A percentile compares a stretch with the other conserved stretches of the same genome.
phyloP scores from a whole-genome alignment of 35 echinoderm and acorn worm genomes.

The Patiria miniata region DNA sequence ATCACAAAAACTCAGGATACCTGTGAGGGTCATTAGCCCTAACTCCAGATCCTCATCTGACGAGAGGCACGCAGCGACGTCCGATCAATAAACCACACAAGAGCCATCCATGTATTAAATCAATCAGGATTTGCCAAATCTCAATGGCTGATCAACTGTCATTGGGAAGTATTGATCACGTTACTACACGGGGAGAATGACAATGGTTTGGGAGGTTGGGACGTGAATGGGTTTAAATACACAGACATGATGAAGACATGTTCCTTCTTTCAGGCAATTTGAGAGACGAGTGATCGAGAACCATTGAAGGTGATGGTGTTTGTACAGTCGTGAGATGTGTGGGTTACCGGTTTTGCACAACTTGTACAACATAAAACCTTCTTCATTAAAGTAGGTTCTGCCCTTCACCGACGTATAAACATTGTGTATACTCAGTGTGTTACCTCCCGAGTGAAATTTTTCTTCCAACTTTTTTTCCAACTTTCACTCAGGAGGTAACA shows the following conservation, averaged over 20 bases:
- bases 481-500: too few relatives aligned
- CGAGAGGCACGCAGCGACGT: background rate
- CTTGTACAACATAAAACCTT: too few relatives aligned
- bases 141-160: constrained; percentile 15
- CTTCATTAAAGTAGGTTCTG: too few relatives aligned
- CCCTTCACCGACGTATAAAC: too few relatives aligned
- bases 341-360: too few relatives aligned
- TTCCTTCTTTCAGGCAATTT: constrained; percentile 16
- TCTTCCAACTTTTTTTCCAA: too few relatives aligned
- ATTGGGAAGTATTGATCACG: constrained; percentile 18
- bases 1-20: background rate
- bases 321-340: background rate
- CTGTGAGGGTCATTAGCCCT: background rate
- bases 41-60: background rate
- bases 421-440: too few relatives aligned
- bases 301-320: background rate
- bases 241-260: background rate
- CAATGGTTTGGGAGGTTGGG: background rate
- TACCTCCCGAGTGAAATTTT: too few relatives aligned
- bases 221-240: background rate
- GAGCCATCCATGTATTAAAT: background rate
- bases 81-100: constrained; percentile 25
- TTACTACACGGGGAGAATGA: background rate
- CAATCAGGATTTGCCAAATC: constrained; percentile 16
- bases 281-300: background rate